phyloP scores from a whole-genome alignment of 2,888 invertebrate species.

The Microplitis manilae region DNA sequence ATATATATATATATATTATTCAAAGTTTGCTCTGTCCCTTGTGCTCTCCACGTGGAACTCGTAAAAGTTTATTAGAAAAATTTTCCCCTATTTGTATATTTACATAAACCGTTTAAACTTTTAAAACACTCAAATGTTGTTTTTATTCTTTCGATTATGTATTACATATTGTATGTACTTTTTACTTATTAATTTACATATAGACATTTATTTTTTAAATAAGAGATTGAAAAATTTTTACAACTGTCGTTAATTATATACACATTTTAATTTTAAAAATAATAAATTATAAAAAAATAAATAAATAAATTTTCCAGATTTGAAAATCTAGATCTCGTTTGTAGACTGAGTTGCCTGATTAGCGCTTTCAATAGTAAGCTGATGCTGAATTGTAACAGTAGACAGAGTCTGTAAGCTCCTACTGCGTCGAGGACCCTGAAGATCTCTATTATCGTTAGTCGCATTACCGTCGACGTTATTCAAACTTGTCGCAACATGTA shows the following conservation, averaged over 20 bases:
- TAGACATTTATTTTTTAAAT: no score
- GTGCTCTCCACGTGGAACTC: not conserved
- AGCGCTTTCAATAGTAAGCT: not conserved
- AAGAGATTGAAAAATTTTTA: no score
- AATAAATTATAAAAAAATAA: no score
- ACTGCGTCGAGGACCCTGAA: slow-evolving; percentile 4
- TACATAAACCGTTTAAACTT: not conserved
- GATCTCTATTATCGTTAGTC: not conserved
- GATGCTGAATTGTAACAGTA: not conserved
- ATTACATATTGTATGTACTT: not conserved
- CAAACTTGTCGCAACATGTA: not conserved
- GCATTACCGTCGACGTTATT: not conserved
- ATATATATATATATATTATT: not conserved
- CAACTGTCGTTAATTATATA: no score
- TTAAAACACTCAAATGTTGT: not conserved
- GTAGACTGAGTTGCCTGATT: slow-evolving; percentile 15
- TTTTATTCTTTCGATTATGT: not conserved
- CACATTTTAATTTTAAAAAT: no score
- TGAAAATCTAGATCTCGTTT: not conserved
- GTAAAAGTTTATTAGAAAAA: not conserved
- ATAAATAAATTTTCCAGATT: not conserved
- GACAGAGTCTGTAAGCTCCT: slow-evolving; percentile 14
- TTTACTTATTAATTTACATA: not conserved
- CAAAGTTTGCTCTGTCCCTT: not conserved
- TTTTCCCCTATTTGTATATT: not conserved